Conservation (phyloP, 2,113 vertebrate species). For the Notechis scutatus region DNA sequence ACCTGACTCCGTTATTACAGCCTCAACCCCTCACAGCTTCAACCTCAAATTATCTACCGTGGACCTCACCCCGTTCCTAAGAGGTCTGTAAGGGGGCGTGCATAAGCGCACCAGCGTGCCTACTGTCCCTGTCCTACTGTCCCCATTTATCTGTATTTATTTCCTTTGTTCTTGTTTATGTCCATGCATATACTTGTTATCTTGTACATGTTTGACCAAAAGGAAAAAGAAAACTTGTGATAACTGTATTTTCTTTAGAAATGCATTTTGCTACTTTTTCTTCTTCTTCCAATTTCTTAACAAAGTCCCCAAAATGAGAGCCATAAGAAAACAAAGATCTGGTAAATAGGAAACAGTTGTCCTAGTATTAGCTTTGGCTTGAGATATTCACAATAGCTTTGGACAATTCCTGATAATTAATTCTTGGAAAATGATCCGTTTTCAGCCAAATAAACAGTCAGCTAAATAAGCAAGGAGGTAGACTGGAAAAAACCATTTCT, state of each 20-base stretch:
- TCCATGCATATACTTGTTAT: too few species aligned
- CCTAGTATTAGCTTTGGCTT: background rate
- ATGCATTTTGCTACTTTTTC: background rate
- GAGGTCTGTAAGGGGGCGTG: too few species aligned
- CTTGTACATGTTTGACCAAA: too few species aligned
- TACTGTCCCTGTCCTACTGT: too few species aligned
- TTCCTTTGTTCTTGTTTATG: too few species aligned
- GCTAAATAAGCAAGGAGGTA: background rate
- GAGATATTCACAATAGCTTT: background rate
- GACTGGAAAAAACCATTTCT: background rate
- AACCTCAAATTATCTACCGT: too few species aligned
- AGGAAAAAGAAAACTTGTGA: background rate
- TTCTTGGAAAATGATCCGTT: background rate
- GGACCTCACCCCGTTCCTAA: too few species aligned
- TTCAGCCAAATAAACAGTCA: background rate
- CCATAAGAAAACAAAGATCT: background rate
- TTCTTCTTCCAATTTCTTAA: background rate
- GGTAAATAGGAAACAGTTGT: background rate
- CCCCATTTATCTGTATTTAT: too few species aligned
- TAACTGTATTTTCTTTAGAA: background rate
- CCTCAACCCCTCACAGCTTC: too few species aligned
- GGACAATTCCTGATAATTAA: background rate
- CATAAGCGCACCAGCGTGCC: too few species aligned
- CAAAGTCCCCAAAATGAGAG: background rate
- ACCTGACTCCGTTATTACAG: too few species aligned